Conservation (phyloP, 2,888 invertebrate species). For the Sphaeridia pumilis region DNA sequence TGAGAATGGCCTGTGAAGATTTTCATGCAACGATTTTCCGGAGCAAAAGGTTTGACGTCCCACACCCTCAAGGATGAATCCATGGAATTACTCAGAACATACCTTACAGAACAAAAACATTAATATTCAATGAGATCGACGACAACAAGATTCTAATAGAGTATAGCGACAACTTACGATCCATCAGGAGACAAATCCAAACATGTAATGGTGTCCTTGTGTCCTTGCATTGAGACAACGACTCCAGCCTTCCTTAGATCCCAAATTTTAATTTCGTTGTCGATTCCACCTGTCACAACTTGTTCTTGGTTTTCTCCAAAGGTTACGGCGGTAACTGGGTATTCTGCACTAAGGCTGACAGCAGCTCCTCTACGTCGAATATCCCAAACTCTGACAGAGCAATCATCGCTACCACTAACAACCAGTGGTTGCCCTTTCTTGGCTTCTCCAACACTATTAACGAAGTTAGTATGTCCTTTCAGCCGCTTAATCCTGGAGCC, state of each 20-base stretch:
- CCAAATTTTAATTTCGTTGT: constrained; percentile 94
- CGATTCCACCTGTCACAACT: constrained; percentile 72
- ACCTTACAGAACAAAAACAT: constrained; percentile 40
- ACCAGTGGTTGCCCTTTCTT: constrained; percentile 81
- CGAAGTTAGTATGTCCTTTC: constrained; percentile 55
- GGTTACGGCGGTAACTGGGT: constrained; percentile 72
- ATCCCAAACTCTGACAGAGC: constrained; percentile 59
- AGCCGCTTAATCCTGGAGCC: constrained; percentile 79
- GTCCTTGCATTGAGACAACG: constrained; percentile 75
- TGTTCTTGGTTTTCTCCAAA: constrained; percentile 95
- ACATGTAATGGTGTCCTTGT: constrained; percentile 88
- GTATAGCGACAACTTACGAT: constrained; percentile 46
- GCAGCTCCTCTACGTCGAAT: constrained; percentile 55
- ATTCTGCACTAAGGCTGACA: constrained; percentile 55
- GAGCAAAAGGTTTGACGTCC: constrained; percentile 93
- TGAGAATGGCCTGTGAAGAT: constrained; percentile 42
- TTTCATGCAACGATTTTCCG: constrained; percentile 84
- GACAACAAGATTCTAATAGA: too few species aligned
- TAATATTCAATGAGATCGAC: too few species aligned
- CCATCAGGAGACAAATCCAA: constrained; percentile 72
- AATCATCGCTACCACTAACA: constrained; percentile 91
- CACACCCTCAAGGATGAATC: constrained; percentile 90
- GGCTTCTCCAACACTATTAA: constrained; percentile 51
- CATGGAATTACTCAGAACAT: constrained; percentile 82
- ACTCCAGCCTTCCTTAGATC: constrained; percentile 81